Evolutionary conservation across 2,113 vertebrate genomes (phyloP), one percentile per base, ranked within the genome.

Genomic region (Gallinago undulata): DNA sequence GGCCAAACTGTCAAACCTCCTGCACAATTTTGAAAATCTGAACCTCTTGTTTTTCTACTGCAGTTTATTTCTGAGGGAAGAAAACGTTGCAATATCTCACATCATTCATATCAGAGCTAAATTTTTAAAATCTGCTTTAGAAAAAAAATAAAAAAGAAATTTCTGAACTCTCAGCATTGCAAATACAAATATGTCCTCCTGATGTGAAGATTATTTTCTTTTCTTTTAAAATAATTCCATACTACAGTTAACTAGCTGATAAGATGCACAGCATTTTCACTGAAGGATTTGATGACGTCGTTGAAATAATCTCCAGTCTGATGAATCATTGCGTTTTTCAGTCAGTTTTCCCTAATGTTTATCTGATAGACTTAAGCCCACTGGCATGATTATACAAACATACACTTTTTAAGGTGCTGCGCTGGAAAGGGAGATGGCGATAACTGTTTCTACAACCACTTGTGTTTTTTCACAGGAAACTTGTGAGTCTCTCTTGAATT

Each of bases 401-500:
- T 21, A 69, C 10, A 10, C n/a, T 85, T 81, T 31, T 14, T 68
- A 51, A 89, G 69, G 57, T 35, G 51, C 56, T 41, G 51, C 60
- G 47, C 69, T 85, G 21, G 25, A 43, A 55, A 75, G 37, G 50
- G 57, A 91, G 48, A 56, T 62, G 47, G n/a, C 83, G 70, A 77
- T 13, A 76, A 50, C 51, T 89, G n/a, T 80, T 95, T 90, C 73
- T 62, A 59, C 37, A 78, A 68, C 28, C 43, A 41, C 11, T 41
- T 80, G 86, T 84, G 66, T 87, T 87, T 91, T 76, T 94, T 66
- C 88, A 8, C 27, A 99, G 99, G 97, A 98, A 41, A 97, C 97
- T 8, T 99, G 99, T n/a, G 98, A 97, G 13, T 99, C 98, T 79
- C 98, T 98, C 92, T 81, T 99, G 96, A 97, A 98, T 90, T 98